Evolutionary conservation across 2,797 vertebrate species (phyloP), one percentile per base, ranked within the genome.

Genomic region (Botia almorhae): DNA sequence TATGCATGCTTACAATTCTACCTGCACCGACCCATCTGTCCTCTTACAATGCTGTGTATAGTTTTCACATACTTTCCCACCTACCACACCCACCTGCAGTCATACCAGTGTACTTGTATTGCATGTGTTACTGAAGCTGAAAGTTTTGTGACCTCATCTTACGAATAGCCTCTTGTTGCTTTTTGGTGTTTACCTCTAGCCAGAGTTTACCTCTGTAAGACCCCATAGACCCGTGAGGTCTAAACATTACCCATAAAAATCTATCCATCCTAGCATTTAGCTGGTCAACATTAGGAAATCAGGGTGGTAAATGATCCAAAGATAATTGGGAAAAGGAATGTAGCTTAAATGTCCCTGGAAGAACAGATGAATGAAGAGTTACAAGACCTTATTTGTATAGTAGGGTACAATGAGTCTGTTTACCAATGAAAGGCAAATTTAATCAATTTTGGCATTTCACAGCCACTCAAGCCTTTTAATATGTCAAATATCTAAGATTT

Each of bases 121-220:
- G 39, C 7, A 14, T 58, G 13, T 60, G 67, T 70, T 70, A 70
- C 55, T 70, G 61, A 50, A 69, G 55, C n/a, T 48, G 36, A 56
- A 55, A 14, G 43, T 67, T 23, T 46, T 56, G 50, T 67, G 74
- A 68, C 63, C 51, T 68, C 55, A 63, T 63, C 60, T 23, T 64
- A 23, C 29, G 5, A 72, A 48, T 60, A 48, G 39, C 51, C 74
- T 55, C 50, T 39, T 39, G n/a, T 65, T 4, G 4, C 50, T 55
- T 76, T 55, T 14, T 16, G 8, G 1, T 17, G 6, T 51, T 21
- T 77, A 4, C 19, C 46, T 43, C n/a, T n/a, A n/a, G n/a, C n/a
- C n/a, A n/a, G n/a, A n/a, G n/a, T n/a, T n/a, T n/a, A n/a, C 43
- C 43, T 48, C 43, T 12, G 12, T 12, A 46, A 7, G 74, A 76